Evolutionary conservation across 2,113 vertebrate genomes (phyloP), one percentile per base, ranked within the genome.

Genomic region (Heliornis fulica): DNA sequence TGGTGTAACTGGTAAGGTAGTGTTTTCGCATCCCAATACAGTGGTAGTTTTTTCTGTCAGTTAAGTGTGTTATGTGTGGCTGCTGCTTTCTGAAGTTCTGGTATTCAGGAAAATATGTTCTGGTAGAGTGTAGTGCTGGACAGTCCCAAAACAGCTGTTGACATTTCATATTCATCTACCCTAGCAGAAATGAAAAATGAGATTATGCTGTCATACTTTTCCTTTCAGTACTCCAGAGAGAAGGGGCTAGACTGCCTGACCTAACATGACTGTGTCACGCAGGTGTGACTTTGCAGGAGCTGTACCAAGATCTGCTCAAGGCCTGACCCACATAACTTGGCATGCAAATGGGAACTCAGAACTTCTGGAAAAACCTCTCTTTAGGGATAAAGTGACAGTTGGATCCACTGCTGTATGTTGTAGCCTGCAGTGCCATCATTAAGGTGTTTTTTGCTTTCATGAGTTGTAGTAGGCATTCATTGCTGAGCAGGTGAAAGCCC

Each of bases 101-200:
- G 56, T 71, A 50, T 89, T 92, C 60, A 54, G 74, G 65, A 91
- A 87, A 91, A 79, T 68, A 48, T 10, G 0, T 83, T 86, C 59
- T 75, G 22, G 57, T 87, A 38, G 31, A 53, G 19, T 31, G 23
- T 78, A 46, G 28, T 69, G n/a, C 89, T 75, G 70, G 66, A 80
- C 87, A 82, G 61, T 81, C 81, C 57, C 91, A 76, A 46, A 89
- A 69, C 89, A 93, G 70, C 89, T 96, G 84, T 71, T 94, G 87
- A 51, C 57, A 75, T 93, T 94, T 93, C 65, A 40, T 87, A 89
- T 63, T 94, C 40, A 50, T 71, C 78, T 71, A 51, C 53, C 5
- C 5, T 64, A 82, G 51, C 81, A 79, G 53, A 89, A 93, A 66
- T 91, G 81, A 95, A 90, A 94, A 95, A 91, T 79, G 56, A 93